phyloP scores from a whole-genome alignment of 2,113 vertebrate species.

The Eleginops maclovinus region DNA sequence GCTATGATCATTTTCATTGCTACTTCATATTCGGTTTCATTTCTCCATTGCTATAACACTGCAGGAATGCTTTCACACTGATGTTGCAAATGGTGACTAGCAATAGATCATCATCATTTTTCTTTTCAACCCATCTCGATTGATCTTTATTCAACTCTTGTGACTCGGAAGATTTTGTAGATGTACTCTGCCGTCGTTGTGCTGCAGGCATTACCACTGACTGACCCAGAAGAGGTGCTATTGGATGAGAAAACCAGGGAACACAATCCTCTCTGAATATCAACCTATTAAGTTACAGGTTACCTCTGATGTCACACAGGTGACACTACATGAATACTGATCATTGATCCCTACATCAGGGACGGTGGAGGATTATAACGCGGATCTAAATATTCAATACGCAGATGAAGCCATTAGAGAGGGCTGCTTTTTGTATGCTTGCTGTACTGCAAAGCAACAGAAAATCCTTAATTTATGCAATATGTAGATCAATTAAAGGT shows the following conservation, averaged over 20 bases:
- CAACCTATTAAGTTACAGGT: constrained; percentile 55
- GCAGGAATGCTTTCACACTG: constrained; percentile 41
- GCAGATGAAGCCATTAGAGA: constrained; percentile 10
- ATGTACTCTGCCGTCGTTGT: constrained; percentile 13
- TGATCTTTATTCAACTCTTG: constrained; percentile 4
- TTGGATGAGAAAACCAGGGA: constrained; percentile 37
- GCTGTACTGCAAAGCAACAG: neutral
- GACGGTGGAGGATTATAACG: constrained; percentile 21
- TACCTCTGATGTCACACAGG: constrained; percentile 61
- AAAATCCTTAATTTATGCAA: constrained; percentile 8
- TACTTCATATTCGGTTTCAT: constrained; percentile 55
- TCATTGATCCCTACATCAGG: constrained; percentile 28
- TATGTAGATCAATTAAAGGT: neutral
- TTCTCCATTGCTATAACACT: constrained; percentile 28
- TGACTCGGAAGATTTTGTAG: neutral
- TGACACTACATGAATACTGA: constrained; percentile 42
- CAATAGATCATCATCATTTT: constrained; percentile 15
- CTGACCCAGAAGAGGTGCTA: constrained; percentile 45
- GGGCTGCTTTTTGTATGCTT: constrained; percentile 3
- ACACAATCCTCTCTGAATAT: constrained; percentile 44
- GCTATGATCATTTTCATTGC: constrained; percentile 58
- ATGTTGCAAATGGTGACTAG: constrained; percentile 27
- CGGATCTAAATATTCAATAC: constrained; percentile 38
- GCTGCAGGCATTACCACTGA: constrained; percentile 13
- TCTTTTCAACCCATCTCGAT: constrained; percentile 4